Evolutionary conservation across 2,888 invertebrate species (phyloP).

Genomic region (Osedax frankpressi): DNA sequence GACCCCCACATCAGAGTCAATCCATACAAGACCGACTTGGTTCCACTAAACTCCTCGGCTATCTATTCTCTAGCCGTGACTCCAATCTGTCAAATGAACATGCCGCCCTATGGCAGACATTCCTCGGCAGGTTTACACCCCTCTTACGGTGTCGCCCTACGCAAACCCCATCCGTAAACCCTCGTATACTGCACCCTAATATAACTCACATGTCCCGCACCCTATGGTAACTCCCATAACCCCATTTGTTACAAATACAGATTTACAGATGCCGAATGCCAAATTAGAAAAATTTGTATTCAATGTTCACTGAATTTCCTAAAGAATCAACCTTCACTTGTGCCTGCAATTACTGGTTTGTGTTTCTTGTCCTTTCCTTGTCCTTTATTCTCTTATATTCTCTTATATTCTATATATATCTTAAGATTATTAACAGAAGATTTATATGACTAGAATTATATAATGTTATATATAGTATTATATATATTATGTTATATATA

Average conservation of each 20-base stretch:
- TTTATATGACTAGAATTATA: no score
- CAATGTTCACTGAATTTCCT: slow-evolving; percentile 94
- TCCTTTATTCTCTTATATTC: no score
- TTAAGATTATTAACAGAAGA: no score
- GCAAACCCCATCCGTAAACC: no score
- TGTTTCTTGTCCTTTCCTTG: no score
- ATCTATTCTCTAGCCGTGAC: slow-evolving; percentile 91
- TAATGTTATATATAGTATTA: no score
- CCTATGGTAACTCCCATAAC: no score
- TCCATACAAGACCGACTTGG: slow-evolving; percentile 74
- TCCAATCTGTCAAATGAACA: slow-evolving; percentile 77
- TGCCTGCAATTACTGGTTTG: slow-evolving; percentile 78
- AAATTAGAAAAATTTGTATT: slow-evolving; percentile 84
- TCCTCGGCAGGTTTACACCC: slow-evolving; percentile 71
- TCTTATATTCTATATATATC: no score
- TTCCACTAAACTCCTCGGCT: slow-evolving; percentile 63
- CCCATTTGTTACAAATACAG: slow-evolving; percentile 47
- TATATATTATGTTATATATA: no score
- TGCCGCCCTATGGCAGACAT: slow-evolving; percentile 75
- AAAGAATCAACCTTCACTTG: slow-evolving; percentile 76
- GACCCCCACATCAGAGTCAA: slow-evolving; percentile 55
- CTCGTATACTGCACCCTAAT: no score
- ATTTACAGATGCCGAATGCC: slow-evolving; percentile 86
- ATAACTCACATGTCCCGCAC: no score
- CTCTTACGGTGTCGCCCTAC: no score